phyloP scores from a whole-genome alignment of 2,797 vertebrate genomes.

The Australoheros facetus region DNA sequence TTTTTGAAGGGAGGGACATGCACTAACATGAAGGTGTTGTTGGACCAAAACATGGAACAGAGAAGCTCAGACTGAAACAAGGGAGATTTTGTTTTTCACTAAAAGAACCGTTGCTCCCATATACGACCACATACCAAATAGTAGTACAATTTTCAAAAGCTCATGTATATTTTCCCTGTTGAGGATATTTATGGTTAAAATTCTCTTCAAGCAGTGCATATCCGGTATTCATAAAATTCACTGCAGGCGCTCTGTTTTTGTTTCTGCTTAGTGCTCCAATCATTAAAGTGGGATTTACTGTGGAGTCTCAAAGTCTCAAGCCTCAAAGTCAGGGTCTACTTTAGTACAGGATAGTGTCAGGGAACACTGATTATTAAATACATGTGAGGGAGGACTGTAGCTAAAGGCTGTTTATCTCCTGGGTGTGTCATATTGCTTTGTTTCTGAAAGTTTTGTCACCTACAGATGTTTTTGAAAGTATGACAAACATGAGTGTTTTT shows the following conservation, averaged over 20 bases:
- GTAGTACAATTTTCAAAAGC: neutral
- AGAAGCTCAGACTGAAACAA: neutral
- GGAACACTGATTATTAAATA: neutral
- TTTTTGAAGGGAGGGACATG: neutral
- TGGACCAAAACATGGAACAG: neutral
- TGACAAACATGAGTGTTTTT: slow-evolving; percentile 3
- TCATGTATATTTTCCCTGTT: neutral
- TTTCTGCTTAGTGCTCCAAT: neutral
- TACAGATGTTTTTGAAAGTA: slow-evolving; percentile 20
- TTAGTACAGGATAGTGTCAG: neutral
- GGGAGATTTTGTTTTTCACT: too few species aligned
- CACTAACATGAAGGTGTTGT: neutral
- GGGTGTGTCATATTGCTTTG: neutral
- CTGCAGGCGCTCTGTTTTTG: neutral
- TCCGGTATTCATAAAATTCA: neutral
- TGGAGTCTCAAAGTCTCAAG: neutral
- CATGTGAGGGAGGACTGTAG: neutral
- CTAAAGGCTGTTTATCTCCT: neutral
- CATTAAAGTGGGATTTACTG: slow-evolving; percentile 28
- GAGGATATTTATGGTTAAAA: neutral
- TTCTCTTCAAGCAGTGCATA: neutral
- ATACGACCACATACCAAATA: neutral
- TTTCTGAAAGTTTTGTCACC: slow-evolving; percentile 12
- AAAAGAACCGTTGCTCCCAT: neutral
- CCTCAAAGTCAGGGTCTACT: neutral